phyloP scores from a whole-genome alignment of 1,140 invertebrate species.

The Calliopsis andreniformis region DNA sequence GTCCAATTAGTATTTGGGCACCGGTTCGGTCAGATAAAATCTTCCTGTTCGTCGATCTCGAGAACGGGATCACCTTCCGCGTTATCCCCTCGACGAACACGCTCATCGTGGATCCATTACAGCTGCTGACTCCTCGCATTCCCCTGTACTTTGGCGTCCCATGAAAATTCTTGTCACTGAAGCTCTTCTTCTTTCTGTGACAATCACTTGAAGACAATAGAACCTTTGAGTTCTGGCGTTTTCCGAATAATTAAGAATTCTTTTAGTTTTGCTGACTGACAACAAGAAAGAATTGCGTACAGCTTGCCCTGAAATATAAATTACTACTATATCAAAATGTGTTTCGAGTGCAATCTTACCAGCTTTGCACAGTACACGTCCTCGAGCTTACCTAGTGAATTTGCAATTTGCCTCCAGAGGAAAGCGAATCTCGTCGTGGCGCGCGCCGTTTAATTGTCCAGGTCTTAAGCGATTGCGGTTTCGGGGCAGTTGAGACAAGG shows the following conservation, averaged over 20 bases:
- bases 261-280: too few species aligned
- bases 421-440: conserved; percentile 34
- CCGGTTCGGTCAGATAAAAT: conserved; percentile 44
- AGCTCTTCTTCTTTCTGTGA: too few species aligned
- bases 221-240: too few species aligned
- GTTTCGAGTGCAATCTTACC: too few species aligned
- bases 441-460: conserved; percentile 66
- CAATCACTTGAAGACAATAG: neutral
- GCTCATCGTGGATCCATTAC: conserved; percentile 37
- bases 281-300: too few species aligned
- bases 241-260: too few species aligned
- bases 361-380: too few species aligned
- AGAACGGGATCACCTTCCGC: conserved; percentile 27
- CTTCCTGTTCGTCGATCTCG: conserved; percentile 31
- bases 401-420: too few species aligned
- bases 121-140: conserved; percentile 49
- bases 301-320: too few species aligned
- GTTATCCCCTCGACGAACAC: neutral
- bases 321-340: too few species aligned
- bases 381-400: too few species aligned
- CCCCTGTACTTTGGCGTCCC: neutral
- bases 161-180: neutral
- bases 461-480: conserved; percentile 67
- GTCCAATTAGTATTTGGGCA: conserved; percentile 64
- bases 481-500: conserved; percentile 67